Base-by-base conservation (phyloP, 35 echinoderm and acorn worm genomes). In the Ophioderma brevispina region DNA sequence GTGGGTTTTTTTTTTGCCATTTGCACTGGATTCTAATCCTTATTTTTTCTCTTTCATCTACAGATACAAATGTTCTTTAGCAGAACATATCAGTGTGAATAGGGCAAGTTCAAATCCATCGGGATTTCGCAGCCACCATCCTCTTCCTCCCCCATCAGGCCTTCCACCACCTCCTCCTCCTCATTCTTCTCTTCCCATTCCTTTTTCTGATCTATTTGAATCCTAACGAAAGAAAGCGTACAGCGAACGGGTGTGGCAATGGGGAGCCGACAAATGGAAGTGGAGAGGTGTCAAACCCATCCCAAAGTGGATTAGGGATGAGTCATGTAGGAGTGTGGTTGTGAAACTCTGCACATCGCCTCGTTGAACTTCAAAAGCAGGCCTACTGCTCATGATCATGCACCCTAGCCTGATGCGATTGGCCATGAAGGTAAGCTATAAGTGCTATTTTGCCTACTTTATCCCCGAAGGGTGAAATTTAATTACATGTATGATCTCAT, bases 291-390 rank as follows among this genome's bases (percentile, higher is more conserved):
- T 37, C 33, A 41, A 64, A 23, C 32, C 35, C 84, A 37, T 70
- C 59, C 59, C 59, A 70, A n/a, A 84, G 64, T 46, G 38, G 63
- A 81, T 90, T 59, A 59, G 83, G 55, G 56, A 59, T 52, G 83
- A 59, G 43, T 34, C 43, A 75, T 31, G 83, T 91, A 82, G 93
- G 96, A 49, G 93, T 98, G 35, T 98, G 96, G 89, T 98, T 92
- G 87, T 92, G 95, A 86, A 64, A 90, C 32, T 98, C 93, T 79
- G 95, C 94, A 39, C 94, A 81, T 85, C 89, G 96, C 33, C 90
- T 98, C 38, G 96, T 98, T 13, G 92, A 98, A 56, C 90, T 98
- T 32, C 94, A 98, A 87, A 98, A 94, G 46, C 96, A 98, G 78
- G 96, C 96, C 36, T 98, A 37, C 76, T 92, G 35, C 86, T 98